phyloP scores from a whole-genome alignment of 2,113 vertebrate species.

The Cynocephalus volans region DNA sequence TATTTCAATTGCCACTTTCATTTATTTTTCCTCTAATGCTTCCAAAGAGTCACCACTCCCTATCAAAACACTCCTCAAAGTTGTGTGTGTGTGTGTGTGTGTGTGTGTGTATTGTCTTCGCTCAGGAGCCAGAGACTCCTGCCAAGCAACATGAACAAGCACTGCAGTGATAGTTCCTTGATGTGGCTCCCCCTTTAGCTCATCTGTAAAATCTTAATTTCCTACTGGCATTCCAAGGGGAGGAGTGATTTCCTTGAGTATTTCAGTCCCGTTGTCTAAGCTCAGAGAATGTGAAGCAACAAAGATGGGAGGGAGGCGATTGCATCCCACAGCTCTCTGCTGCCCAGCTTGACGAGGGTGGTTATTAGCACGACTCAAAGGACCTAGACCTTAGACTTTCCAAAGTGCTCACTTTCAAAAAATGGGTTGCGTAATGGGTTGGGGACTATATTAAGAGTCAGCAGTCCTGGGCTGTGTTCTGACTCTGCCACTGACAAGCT shows the following conservation, averaged over 20 bases:
- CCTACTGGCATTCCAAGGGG: neutral
- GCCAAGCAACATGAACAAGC: neutral
- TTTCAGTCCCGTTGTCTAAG: neutral
- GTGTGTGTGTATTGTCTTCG: neutral
- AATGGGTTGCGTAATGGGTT: accelerated
- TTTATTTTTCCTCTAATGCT: neutral
- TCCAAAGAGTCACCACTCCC: neutral
- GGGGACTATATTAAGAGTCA: neutral
- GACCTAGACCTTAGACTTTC: neutral
- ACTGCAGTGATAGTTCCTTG: neutral
- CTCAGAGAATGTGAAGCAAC: neutral
- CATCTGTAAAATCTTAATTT: neutral
- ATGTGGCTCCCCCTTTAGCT: neutral
- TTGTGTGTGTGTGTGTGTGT: neutral
- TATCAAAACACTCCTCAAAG: neutral
- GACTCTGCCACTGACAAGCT: neutral
- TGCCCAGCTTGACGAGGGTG: neutral
- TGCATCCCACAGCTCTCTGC: neutral
- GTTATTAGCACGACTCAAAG: neutral
- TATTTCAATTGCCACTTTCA: neutral
- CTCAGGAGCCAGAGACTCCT: neutral
- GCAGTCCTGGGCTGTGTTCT: neutral
- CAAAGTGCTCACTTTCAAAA: neutral
- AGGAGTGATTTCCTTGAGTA: neutral
- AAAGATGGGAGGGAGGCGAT: neutral